These are phyloP conservation scores for Eutrigla gurnardus DNA, from an alignment of 2,797 vertebrate species.

Conservation along the genomic window DNA sequence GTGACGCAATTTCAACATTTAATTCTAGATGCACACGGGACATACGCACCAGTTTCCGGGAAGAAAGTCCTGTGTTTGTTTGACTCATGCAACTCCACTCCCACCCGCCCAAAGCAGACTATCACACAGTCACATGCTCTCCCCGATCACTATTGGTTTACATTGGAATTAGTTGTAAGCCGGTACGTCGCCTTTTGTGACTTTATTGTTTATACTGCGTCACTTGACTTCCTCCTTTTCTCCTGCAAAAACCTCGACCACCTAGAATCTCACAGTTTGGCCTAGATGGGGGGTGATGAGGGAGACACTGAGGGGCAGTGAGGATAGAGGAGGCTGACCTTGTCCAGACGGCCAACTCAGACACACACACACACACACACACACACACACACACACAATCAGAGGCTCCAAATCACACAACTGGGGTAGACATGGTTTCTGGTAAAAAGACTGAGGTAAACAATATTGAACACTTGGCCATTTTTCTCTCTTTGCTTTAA, in stretches of 20 bases:
- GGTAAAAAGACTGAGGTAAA: slow-evolving; percentile 30
- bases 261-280: neutral
- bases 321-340: slow-evolving; percentile 56
- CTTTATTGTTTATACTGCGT: neutral
- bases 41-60: neutral
- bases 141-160: too few relatives aligned
- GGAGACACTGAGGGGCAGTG: slow-evolving; percentile 42
- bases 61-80: neutral
- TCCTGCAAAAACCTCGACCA: neutral
- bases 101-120: too few relatives aligned
- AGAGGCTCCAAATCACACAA: slow-evolving; percentile 6
- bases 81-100: neutral
- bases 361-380: slow-evolving; percentile 10
- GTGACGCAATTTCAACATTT: too few relatives aligned
- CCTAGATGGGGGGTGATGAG: slow-evolving; percentile 27
- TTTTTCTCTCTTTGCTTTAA: slow-evolving; percentile 19
- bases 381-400: slow-evolving; percentile 7
- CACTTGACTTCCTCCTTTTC: neutral
- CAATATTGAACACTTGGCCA: slow-evolving; percentile 24
- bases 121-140: too few relatives aligned
- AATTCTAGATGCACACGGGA: neutral
- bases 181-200: neutral
- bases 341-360: slow-evolving; percentile 22
- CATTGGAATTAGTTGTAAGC: too few relatives aligned
- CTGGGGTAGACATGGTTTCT: slow-evolving; percentile 15